Percentiles rank a stretch among this genome's conserved stretches.
Evolutionary conservation across 2,797 vertebrate genomes (phyloP).

Genomic region (Sebastes baramenuke): DNA sequence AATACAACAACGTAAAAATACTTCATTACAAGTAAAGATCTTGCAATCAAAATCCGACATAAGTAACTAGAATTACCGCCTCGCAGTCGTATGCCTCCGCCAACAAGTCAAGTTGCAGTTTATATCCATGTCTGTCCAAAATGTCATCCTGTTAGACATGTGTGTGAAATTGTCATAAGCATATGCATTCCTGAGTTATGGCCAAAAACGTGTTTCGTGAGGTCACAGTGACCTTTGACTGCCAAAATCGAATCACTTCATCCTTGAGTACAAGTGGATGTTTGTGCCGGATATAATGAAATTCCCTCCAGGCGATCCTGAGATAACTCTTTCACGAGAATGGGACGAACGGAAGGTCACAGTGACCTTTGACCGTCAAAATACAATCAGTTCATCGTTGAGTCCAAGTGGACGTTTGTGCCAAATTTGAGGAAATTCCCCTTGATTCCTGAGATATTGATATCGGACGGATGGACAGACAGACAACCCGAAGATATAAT

Average conservation of each 20-base stretch:
- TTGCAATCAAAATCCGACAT: neutral
- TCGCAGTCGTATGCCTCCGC: neutral
- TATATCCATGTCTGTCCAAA: neutral
- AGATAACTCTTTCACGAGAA: no score
- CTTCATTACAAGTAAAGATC: neutral
- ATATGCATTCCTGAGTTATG: neutral
- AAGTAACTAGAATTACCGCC: neutral
- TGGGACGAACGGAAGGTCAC: no score
- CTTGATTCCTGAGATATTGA: neutral
- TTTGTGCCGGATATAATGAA: no score
- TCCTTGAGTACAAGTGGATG: no score
- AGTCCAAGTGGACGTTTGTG: neutral
- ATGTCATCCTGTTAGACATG: neutral
- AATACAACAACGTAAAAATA: neutral
- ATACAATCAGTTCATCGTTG: neutral
- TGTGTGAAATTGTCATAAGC: neutral
- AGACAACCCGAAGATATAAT: neutral
- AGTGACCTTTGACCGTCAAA: neutral
- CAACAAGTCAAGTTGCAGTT: neutral
- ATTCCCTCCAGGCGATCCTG: no score
- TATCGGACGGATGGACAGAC: neutral
- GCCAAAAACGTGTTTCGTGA: neutral
- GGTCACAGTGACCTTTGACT: neutral
- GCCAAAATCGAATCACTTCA: accelerated
- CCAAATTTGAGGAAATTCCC: neutral